These are phyloP conservation scores for Musca domestica DNA, from an alignment of 1,140 invertebrate species.

Conservation along the genomic window DNA sequence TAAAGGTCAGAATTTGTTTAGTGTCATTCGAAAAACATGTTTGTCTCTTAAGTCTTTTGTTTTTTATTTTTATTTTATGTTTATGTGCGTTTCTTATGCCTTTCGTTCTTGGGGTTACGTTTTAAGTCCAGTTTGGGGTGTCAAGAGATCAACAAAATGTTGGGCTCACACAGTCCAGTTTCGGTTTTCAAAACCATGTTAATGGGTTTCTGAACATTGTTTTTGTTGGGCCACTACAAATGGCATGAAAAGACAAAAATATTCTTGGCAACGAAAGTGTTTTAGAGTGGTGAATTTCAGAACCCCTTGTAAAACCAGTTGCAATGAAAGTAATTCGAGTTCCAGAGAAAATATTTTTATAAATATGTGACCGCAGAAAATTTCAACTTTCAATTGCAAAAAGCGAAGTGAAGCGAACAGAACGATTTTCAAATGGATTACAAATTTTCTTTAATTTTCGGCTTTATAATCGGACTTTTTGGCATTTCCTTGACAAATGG, in stretches of 20 bases:
- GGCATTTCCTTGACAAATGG: too few relatives aligned
- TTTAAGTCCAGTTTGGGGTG: too few relatives aligned
- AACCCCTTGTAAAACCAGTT: neutral
- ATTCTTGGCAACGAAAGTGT: conserved; percentile 12
- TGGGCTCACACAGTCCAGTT: too few relatives aligned
- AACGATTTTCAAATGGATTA: neutral
- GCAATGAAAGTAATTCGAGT: neutral
- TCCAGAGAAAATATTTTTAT: neutral
- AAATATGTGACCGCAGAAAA: neutral
- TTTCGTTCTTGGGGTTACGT: too few relatives aligned
- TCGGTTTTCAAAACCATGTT: conserved; percentile 3
- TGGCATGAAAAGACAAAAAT: neutral
- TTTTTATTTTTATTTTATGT: too few relatives aligned
- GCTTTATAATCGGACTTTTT: neutral
- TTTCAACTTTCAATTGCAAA: neutral
- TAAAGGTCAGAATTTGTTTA: too few relatives aligned
- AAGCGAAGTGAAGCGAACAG: neutral
- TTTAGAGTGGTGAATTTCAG: neutral
- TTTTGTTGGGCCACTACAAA: neutral
- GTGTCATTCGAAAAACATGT: too few relatives aligned
- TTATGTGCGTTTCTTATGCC: too few relatives aligned
- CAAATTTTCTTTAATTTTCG: neutral
- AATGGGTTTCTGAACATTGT: neutral
- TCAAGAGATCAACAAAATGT: too few relatives aligned
- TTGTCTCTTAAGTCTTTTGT: too few relatives aligned